Evolutionary conservation across 2,797 vertebrate species (phyloP), one percentile per base, ranked within the genome.

Genomic region (Cuculus canorus): DNA sequence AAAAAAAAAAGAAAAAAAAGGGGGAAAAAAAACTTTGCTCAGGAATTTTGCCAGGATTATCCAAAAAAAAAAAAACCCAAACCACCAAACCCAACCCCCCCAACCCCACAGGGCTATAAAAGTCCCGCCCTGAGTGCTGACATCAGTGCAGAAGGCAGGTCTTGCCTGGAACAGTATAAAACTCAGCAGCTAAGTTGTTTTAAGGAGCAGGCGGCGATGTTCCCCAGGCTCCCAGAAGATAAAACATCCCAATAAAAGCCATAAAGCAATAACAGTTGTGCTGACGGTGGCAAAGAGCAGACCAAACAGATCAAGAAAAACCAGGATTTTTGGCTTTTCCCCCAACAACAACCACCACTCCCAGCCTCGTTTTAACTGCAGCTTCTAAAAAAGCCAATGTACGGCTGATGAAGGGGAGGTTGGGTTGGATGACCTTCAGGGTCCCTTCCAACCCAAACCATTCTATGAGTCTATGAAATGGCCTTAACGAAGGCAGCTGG

Each of bases 1-100:
- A 54, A 66, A 81, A 57, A 54, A 61, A 28, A 18, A 22, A 22
- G 19, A 61, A 25, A 19, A n/a, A 25, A 21, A 7, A 17, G 43
- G 43, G 41, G 43, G 43, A 17, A 22, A 64, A 56, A 64, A 13
- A 53, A 15, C 22, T 65, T 87, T 43, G 5, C 88, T 92, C 88
- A 69, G 81, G 86, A 97, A 98, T 98, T 98, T 98, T 98, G 97
- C 98, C 98, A 98, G 97, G 97, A 96, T 95, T 97, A 70, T 37
- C 47, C 19, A 76, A 87, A 68, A 48, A 63, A 57, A 71, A 39
- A 32, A 50, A 10, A 56, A 43, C 14, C 43, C 16, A n/a, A n/a
- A 10, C 39, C 39, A 85, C 95, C 95, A 90, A 45, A 12, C 43
- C 43, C 43, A 45, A 45, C 43, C 66, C 41, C 61, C 57, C 77